phyloP scores from a whole-genome alignment of 2,797 vertebrate species.

The Peromyscus melanophrys region DNA sequence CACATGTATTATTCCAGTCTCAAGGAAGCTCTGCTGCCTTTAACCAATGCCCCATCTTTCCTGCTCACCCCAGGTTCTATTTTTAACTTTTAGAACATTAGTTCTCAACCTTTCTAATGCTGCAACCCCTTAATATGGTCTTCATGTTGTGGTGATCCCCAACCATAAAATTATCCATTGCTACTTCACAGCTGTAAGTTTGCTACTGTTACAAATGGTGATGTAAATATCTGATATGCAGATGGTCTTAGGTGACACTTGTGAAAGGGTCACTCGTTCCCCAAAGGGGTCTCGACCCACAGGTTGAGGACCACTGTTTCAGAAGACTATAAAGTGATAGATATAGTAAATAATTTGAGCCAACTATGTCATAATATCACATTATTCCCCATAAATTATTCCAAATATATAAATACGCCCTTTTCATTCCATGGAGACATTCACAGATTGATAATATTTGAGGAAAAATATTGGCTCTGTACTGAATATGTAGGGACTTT shows the following conservation, averaged over 20 bases:
- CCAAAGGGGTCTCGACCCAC: background rate
- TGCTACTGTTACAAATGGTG: background rate
- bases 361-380: background rate
- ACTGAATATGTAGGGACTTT: background rate
- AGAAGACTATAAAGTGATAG: background rate
- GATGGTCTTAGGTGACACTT: too few relatives aligned
- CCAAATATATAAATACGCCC: background rate
- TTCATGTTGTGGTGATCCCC: background rate
- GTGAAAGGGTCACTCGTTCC: background rate
- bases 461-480: background rate
- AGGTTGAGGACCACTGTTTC: background rate
- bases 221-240: background rate
- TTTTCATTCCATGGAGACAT: background rate
- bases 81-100: background rate
- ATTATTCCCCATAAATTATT: background rate
- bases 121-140: background rate
- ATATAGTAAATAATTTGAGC: background rate
- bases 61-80: background rate
- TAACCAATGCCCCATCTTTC: background rate
- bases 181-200: background rate
- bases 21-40: background rate
- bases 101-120: background rate
- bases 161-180: background rate
- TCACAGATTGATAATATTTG: background rate
- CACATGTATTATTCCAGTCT: background rate